Evolutionary conservation across 2,888 invertebrate genomes (phyloP).

Genomic region (Lepetodrilus schrolli): DNA sequence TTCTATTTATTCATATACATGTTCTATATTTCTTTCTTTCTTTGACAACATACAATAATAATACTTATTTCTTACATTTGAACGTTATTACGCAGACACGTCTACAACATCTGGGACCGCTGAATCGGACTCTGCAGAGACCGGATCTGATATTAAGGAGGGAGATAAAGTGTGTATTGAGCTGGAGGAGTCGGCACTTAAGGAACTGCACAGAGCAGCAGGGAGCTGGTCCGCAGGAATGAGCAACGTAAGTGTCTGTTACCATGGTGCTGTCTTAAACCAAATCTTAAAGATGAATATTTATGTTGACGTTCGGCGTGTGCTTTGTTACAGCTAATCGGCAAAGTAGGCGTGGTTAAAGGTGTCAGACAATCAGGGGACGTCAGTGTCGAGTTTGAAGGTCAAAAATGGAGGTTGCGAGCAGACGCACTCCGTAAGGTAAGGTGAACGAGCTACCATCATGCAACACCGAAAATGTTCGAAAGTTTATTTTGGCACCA

Average conservation of each 20-base stretch:
- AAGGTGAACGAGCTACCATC: too few relatives aligned
- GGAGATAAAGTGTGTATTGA: conserved; percentile 89
- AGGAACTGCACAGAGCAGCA: conserved; percentile 87
- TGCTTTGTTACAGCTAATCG: conserved; percentile 80
- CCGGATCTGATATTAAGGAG: conserved; percentile 79
- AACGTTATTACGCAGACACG: not conserved
- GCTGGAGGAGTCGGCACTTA: conserved; percentile 83
- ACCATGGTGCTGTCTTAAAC: not conserved
- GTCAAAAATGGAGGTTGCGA: conserved; percentile 89
- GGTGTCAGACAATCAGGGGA: conserved; percentile 89
- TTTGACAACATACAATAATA: too few relatives aligned
- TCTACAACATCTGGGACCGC: conserved; percentile 14
- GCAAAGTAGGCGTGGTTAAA: conserved; percentile 84
- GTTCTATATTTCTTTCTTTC: too few relatives aligned
- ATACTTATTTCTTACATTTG: too few relatives aligned
- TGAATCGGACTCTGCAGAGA: not conserved
- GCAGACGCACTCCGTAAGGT: conserved; percentile 85
- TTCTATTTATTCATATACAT: too few relatives aligned
- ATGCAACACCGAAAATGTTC: too few relatives aligned
- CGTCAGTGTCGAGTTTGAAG: conserved; percentile 85
- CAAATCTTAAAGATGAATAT: not conserved
- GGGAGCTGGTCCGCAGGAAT: conserved; percentile 82
- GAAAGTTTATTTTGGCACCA: too few relatives aligned
- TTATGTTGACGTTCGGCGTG: too few relatives aligned
- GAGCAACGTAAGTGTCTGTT: not conserved